Percentiles rank a stretch among this genome's conserved stretches.
Conservation (phyloP, 2,888 invertebrate species). For the Eupithecia insigniata region DNA sequence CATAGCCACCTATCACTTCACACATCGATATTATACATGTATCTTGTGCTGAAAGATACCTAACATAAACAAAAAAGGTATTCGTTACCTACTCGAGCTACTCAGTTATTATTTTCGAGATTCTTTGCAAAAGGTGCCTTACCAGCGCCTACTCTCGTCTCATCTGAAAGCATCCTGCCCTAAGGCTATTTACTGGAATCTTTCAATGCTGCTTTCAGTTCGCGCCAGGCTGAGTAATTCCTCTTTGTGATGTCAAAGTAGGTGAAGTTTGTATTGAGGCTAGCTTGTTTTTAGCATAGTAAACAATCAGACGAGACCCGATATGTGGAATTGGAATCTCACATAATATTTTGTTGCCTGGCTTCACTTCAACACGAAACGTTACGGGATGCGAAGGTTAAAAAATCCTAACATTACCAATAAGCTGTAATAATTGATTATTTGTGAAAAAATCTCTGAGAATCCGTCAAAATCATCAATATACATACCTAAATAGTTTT, state of each 20-base stretch:
- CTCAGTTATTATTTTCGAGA: background rate
- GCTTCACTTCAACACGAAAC: background rate
- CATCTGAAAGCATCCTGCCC: background rate
- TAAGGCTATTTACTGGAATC: slow-evolving; percentile 6
- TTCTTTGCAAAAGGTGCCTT: background rate
- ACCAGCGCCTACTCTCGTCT: background rate
- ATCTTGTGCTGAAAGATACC: too few relatives aligned
- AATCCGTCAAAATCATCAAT: slow-evolving; percentile 32
- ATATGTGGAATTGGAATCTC: background rate
- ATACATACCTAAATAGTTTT: slow-evolving; percentile 46
- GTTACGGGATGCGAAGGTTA: background rate
- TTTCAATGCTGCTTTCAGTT: slow-evolving; percentile 9
- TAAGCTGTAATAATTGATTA: background rate
- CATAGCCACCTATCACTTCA: too few relatives aligned
- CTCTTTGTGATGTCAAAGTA: slow-evolving; percentile 1
- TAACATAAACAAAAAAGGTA: too few relatives aligned
- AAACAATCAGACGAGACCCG: background rate
- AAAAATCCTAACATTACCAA: background rate
- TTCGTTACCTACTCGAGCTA: background rate
- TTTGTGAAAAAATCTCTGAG: background rate
- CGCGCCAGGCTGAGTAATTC: background rate
- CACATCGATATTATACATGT: too few relatives aligned
- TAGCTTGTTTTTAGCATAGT: background rate
- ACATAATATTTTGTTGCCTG: background rate
- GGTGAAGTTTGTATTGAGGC: background rate